These are phyloP conservation scores for Teleogryllus occipitalis DNA, from an alignment of 1,140 invertebrate genomes.

Conservation along the genomic window DNA sequence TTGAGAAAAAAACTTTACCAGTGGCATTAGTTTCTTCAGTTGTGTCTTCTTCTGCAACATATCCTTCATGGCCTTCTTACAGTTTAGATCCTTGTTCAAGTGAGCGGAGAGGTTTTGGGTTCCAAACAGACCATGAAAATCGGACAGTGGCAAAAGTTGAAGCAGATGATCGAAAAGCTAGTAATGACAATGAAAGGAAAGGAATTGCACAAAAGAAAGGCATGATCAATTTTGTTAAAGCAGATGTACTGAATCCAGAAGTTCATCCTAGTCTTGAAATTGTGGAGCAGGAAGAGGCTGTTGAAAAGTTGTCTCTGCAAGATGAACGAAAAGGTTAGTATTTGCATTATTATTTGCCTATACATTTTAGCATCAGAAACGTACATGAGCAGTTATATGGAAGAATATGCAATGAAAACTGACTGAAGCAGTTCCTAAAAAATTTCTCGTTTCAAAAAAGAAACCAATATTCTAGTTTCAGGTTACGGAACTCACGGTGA, in stretches of 20 bases:
- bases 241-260: slow-evolving; percentile 26
- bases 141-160: not conserved
- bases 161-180: not conserved
- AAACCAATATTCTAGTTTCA: too few species aligned
- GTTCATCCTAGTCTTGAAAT: too few species aligned
- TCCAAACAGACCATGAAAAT: slow-evolving; percentile 11
- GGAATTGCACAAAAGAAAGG: slow-evolving; percentile 16
- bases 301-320: too few species aligned
- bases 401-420: too few species aligned
- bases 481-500: too few species aligned
- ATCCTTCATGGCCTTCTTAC: slow-evolving; percentile 11
- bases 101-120: slow-evolving; percentile 26
- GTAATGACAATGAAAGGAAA: not conserved
- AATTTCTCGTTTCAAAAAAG: too few species aligned
- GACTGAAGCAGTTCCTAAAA: too few species aligned
- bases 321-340: too few species aligned
- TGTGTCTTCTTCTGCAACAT: slow-evolving; percentile 1
- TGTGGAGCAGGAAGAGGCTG: too few species aligned
- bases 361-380: too few species aligned
- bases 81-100: slow-evolving; percentile 18
- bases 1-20: not conserved
- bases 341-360: too few species aligned
- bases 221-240: slow-evolving; percentile 32
- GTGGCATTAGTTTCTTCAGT: not conserved
- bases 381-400: too few species aligned